phyloP scores from a whole-genome alignment of 2,113 vertebrate genomes.

The Caracal caracal region DNA sequence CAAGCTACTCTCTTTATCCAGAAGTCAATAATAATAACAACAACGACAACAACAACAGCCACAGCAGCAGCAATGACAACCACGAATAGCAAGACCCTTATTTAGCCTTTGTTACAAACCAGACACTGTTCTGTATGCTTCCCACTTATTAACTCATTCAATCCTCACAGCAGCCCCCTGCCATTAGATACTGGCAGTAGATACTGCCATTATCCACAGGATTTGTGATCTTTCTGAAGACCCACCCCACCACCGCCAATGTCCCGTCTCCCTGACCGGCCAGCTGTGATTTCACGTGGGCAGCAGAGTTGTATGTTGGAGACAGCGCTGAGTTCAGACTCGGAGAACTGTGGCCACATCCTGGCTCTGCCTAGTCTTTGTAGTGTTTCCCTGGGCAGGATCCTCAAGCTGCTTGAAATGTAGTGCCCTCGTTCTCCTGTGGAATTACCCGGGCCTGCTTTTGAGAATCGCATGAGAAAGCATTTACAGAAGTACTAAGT shows the following conservation, averaged over 20 bases:
- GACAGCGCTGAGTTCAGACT: background rate
- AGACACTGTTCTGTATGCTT: background rate
- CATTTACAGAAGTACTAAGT: background rate
- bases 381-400: slow-evolving; percentile 3
- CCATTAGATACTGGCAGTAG: background rate
- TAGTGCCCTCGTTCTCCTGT: background rate
- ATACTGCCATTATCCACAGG: background rate
- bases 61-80: background rate
- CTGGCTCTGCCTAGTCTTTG: background rate
- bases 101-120: background rate
- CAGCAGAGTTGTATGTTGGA: background rate
- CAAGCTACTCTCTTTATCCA: background rate
- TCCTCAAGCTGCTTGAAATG: slow-evolving; percentile 15
- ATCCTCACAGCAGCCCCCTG: background rate
- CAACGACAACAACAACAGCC: no score
- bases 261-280: background rate
- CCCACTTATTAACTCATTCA: background rate
- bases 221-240: background rate
- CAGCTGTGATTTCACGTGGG: background rate
- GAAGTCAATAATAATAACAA: background rate
- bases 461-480: slow-evolving; percentile 7
- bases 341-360: background rate
- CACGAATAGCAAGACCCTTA: background rate
- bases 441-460: background rate
- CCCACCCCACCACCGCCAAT: background rate